phyloP scores from a whole-genome alignment of 2,797 vertebrate genomes.

The Synaphobranchus kaupii region DNA sequence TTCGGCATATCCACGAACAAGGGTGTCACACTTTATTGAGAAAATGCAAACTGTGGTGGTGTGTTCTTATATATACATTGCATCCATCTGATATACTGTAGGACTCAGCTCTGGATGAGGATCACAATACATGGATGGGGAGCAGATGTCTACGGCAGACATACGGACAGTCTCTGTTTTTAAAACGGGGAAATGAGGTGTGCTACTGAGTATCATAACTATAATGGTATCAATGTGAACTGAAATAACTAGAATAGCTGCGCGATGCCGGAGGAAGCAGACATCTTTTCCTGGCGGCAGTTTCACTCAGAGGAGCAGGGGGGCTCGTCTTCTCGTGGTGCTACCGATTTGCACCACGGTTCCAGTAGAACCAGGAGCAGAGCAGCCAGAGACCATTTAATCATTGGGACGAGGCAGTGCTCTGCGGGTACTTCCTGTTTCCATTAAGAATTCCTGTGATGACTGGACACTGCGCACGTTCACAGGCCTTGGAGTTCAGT shows the following conservation, averaged over 20 bases:
- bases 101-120: slow-evolving; percentile 42
- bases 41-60: slow-evolving; percentile 58
- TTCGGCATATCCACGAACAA: background rate
- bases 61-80: slow-evolving; percentile 58
- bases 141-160: slow-evolving; percentile 38
- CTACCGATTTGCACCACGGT: background rate
- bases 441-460: background rate
- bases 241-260: slow-evolving; percentile 36
- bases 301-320: background rate
- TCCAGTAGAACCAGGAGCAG: background rate
- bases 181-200: slow-evolving; percentile 24
- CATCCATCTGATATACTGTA: slow-evolving; percentile 45
- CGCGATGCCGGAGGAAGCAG: slow-evolving; percentile 30
- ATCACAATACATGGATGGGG: slow-evolving; percentile 37
- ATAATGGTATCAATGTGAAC: slow-evolving; percentile 37
- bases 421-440: background rate
- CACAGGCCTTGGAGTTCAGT: background rate
- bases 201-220: slow-evolving; percentile 41
- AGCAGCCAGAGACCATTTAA: background rate
- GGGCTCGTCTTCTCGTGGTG: background rate
- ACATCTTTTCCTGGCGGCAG: background rate
- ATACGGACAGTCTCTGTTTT: slow-evolving; percentile 34
- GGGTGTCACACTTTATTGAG: slow-evolving; percentile 69
- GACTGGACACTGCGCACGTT: background rate
- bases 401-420: background rate